Percentiles rank a stretch among this genome's conserved stretches.
Evolutionary conservation across 1,140 invertebrate species (phyloP).

Genomic region (Megalopta genalis): DNA sequence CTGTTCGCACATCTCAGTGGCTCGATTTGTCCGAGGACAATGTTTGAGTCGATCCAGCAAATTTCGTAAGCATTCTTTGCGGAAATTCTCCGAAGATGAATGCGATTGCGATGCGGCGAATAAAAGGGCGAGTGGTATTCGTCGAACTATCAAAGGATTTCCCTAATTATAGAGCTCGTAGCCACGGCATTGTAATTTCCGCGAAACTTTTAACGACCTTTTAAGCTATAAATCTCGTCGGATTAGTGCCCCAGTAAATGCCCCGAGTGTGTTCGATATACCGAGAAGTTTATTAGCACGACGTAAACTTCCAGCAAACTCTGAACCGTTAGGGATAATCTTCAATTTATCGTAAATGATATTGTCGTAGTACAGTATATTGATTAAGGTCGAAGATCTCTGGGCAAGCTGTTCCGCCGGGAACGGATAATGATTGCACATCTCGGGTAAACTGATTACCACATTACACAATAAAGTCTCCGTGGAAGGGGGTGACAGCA

Average conservation of each 20-base stretch:
- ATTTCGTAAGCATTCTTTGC: too few species aligned
- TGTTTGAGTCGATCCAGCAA: too few species aligned
- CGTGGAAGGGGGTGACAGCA: neutral
- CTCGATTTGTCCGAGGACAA: too few species aligned
- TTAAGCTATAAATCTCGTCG: slow-evolving; percentile 37
- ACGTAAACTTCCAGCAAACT: slow-evolving; percentile 50
- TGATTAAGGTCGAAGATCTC: slow-evolving; percentile 60
- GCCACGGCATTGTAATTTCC: slow-evolving; percentile 20
- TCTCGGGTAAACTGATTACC: slow-evolving; percentile 14
- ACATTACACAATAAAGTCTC: neutral
- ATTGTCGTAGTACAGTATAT: slow-evolving; percentile 45
- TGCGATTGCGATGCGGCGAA: too few species aligned
- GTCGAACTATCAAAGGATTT: neutral
- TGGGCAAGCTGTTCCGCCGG: slow-evolving; percentile 27
- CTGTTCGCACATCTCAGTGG: too few species aligned
- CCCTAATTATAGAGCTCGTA: slow-evolving; percentile 4
- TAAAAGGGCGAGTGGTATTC: too few species aligned
- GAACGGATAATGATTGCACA: slow-evolving; percentile 37
- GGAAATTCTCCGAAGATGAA: too few species aligned
- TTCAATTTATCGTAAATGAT: slow-evolving; percentile 59
- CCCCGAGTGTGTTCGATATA: slow-evolving; percentile 49
- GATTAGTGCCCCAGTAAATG: slow-evolving; percentile 47
- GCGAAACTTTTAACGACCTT: slow-evolving; percentile 51
- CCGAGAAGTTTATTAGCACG: slow-evolving; percentile 54
- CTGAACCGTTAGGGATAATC: slow-evolving; percentile 50